Conservation (phyloP, 2,113 vertebrate species). For the Cephalopterus ornatus region DNA sequence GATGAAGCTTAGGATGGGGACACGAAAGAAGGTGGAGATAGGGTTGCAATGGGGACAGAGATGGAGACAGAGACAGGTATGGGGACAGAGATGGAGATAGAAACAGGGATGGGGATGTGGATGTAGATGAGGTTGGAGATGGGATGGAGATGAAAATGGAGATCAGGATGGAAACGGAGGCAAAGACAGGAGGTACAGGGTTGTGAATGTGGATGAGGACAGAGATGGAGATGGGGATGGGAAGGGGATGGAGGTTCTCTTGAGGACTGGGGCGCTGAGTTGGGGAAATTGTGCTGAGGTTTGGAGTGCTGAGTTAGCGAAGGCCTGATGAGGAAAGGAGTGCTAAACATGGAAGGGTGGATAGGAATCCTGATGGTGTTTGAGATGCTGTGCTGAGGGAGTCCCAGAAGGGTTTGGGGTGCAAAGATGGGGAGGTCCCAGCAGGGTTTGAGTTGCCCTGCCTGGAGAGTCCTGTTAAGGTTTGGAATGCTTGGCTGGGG, state of each 20-base stretch:
- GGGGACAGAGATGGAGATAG: too few relatives aligned
- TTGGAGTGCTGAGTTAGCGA: neutral
- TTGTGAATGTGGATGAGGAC: neutral
- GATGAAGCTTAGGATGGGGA: neutral
- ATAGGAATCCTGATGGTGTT: neutral
- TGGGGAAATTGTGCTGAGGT: neutral
- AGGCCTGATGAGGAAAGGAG: neutral
- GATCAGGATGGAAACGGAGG: neutral
- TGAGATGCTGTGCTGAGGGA: neutral
- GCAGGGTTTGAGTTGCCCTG: neutral
- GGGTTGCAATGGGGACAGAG: neutral
- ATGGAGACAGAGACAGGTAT: neutral
- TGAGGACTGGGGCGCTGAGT: rapidly evolving
- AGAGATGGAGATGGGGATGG: neutral
- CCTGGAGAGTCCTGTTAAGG: neutral
- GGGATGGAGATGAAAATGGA: neutral
- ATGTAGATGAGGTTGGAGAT: too few relatives aligned
- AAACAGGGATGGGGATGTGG: neutral
- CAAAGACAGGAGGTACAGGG: neutral
- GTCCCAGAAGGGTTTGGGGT: neutral
- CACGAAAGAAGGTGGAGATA: neutral
- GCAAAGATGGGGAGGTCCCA: neutral
- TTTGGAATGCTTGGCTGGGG: neutral
- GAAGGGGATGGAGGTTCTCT: neutral
- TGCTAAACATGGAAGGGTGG: neutral